Conservation (phyloP, 2,113 vertebrate genomes). For the Proteles cristata region DNA sequence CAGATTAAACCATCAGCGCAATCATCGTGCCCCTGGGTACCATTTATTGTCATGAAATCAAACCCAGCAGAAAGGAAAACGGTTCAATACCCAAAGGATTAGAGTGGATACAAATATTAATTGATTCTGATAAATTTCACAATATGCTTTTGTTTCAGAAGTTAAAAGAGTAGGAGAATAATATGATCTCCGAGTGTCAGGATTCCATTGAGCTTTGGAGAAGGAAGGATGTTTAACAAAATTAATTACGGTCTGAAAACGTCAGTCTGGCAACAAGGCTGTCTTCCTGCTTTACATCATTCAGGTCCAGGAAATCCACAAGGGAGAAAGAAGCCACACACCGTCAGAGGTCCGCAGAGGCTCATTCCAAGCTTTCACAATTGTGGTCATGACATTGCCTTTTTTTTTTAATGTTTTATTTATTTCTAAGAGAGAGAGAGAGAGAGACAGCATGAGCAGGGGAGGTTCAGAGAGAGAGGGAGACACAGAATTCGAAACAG, state of each 20-base stretch:
- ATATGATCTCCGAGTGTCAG: background rate
- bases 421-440: too few relatives aligned
- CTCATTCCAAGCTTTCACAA: accelerated
- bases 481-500: too few relatives aligned
- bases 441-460: too few relatives aligned
- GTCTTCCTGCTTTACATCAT: background rate
- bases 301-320: background rate
- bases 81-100: background rate
- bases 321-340: accelerated
- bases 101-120: background rate
- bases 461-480: too few relatives aligned
- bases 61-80: background rate
- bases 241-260: background rate
- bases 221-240: constrained; percentile 18
- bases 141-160: constrained; percentile 18
- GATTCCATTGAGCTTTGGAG: constrained; percentile 8
- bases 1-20: background rate
- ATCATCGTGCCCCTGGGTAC: background rate
- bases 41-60: background rate
- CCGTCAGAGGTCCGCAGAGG: accelerated
- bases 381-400: accelerated
- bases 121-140: background rate
- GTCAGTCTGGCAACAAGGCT: background rate
- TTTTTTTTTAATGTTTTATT: too few relatives aligned
- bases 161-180: background rate